Evolutionary conservation across 2,113 vertebrate genomes (phyloP).

Genomic region (Cheilinus undulatus): DNA sequence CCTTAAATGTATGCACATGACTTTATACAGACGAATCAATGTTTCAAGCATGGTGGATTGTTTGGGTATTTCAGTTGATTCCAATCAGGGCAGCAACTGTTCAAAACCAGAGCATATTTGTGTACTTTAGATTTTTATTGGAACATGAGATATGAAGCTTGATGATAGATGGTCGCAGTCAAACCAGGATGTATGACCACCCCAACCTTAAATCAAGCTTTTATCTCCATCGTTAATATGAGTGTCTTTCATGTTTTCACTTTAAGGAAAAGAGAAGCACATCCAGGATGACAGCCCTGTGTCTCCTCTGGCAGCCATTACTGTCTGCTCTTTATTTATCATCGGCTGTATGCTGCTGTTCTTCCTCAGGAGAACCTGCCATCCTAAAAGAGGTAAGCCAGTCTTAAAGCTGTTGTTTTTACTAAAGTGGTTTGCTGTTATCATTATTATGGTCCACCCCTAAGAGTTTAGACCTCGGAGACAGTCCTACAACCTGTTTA

Average conservation of each 20-base stretch:
- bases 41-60: too few relatives aligned
- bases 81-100: too few relatives aligned
- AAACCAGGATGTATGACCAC: too few relatives aligned
- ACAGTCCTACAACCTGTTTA: not conserved
- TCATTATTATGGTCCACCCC: not conserved
- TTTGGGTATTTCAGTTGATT: too few relatives aligned
- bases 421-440: not conserved
- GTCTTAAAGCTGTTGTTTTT: constrained; percentile 3
- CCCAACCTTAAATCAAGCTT: not conserved
- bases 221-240: not conserved
- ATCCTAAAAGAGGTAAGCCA: constrained; percentile 79
- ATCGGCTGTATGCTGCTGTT: constrained; percentile 80
- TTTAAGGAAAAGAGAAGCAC: constrained; percentile 73
- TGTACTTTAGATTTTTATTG: too few relatives aligned
- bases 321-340: constrained; percentile 74
- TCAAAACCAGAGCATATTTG: too few relatives aligned
- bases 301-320: constrained; percentile 71
- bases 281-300: constrained; percentile 56
- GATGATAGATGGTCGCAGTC: too few relatives aligned
- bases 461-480: not conserved
- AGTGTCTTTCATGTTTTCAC: constrained; percentile 11
- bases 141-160: too few relatives aligned
- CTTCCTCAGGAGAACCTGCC: constrained; percentile 78
- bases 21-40: too few relatives aligned
- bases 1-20: too few relatives aligned